A percentile compares a stretch with the other conserved stretches of the same genome.
These are phyloP conservation scores for Plumapathes pennacea DNA, from an alignment of 92 coral and sea anemone species.

Conservation along the genomic window DNA sequence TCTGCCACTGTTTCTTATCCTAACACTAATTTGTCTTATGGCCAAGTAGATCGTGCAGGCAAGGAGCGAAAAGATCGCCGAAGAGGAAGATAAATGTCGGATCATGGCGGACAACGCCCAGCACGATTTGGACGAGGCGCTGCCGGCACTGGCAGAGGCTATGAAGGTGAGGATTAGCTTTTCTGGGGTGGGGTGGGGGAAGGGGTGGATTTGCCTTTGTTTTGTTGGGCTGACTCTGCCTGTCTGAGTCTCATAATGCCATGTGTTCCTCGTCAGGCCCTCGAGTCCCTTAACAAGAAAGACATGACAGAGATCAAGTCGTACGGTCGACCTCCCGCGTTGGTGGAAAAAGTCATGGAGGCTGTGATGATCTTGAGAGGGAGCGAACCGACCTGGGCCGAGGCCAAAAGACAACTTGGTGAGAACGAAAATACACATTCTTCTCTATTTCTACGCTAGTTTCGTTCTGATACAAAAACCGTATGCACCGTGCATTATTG, in stretches of 20 bases:
- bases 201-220: not conserved
- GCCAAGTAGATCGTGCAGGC: constrained; percentile 82
- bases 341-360: constrained; percentile 99
- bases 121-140: constrained; percentile 93
- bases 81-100: constrained; percentile 96
- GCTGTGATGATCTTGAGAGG: constrained; percentile 99
- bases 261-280: constrained; percentile 33
- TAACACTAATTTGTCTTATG: not conserved
- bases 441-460: not conserved
- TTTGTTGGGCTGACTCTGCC: not conserved
- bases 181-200: not conserved
- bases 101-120: constrained; percentile 98
- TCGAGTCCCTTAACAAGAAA: constrained; percentile 95
- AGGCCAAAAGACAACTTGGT: constrained; percentile 99
- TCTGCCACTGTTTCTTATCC: not conserved
- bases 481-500: not conserved
- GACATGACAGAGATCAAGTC: constrained; percentile 99
- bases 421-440: not conserved
- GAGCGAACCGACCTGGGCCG: constrained; percentile 98
- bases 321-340: constrained; percentile 96
- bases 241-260: no score
- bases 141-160: constrained; percentile 97
- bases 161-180: constrained; percentile 49
- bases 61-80: constrained; percentile 94
- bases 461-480: not conserved